These are phyloP conservation scores for Drosophila kuntzei DNA, from an alignment of 2,888 invertebrate genomes.

Conservation along the genomic window DNA sequence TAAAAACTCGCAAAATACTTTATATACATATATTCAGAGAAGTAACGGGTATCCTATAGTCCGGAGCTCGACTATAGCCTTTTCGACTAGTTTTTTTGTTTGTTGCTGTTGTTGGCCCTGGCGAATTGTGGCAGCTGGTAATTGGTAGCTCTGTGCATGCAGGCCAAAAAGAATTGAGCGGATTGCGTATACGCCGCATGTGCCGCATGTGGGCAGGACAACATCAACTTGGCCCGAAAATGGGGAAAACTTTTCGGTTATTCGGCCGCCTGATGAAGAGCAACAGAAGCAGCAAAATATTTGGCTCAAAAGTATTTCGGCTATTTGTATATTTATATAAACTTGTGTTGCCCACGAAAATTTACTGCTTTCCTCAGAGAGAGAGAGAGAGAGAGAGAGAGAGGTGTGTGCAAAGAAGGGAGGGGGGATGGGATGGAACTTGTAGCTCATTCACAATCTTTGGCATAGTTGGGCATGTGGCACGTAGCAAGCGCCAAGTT, in stretches of 20 bases:
- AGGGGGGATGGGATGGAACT: not conserved
- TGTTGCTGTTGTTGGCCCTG: constrained; percentile 20
- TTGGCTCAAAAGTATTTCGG: constrained; percentile 50
- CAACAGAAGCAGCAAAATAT: constrained; percentile 36
- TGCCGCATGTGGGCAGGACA: not conserved
- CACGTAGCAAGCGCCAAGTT: constrained; percentile 39
- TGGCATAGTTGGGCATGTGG: constrained; percentile 45
- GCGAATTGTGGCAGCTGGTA: constrained; percentile 69
- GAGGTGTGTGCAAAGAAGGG: not conserved
- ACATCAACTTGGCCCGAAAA: not conserved
- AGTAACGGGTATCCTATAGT: too few relatives aligned
- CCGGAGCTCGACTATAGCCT: too few relatives aligned
- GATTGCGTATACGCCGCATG: constrained; percentile 51
- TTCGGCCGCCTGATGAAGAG: constrained; percentile 8
- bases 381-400: too few relatives aligned
- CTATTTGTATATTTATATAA: constrained; percentile 55
- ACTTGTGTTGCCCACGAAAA: constrained; percentile 45
- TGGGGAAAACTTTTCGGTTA: constrained; percentile 5
- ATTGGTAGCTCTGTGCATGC: constrained; percentile 56
- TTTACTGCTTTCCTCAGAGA: constrained; percentile 21
- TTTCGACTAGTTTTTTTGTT: too few relatives aligned
- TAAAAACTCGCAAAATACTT: too few relatives aligned
- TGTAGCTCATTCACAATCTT: constrained; percentile 32
- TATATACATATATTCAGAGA: too few relatives aligned
- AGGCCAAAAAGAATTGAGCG: constrained; percentile 24